Base-by-base conservation (phyloP, 2,113 vertebrate genomes). In the Panurus biarmicus region DNA sequence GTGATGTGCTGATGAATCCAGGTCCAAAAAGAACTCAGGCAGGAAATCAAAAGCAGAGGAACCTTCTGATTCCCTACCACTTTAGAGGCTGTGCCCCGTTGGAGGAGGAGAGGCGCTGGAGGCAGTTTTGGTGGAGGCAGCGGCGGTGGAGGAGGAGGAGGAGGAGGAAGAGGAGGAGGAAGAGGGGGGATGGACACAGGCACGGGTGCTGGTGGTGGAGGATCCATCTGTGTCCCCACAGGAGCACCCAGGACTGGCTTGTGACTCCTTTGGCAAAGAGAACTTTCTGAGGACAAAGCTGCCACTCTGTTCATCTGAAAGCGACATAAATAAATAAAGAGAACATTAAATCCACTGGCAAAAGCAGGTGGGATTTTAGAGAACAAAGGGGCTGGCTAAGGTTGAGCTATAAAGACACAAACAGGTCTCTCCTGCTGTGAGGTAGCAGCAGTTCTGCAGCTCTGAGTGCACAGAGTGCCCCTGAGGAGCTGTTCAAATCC, bases 41-140 rank as follows among this genome's bases (percentile, higher is more conserved):
- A 25, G 4, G 14, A 71, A 61, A 14, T 7, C 3, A 56, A 88
- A 85, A 47, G n/a, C 0, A 80, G 10, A 60, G 36, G 65, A 89
- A 75, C 11, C 8, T n/a, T 31, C 17, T 81, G 17, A 14, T 18
- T 77, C 80, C 96, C 69, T 97, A 98, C 98, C 98, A 96, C 96
- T 94, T 96, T 97, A 20, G 93, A 72, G 47, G 80, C 31, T 14
- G 60, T 64, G 61, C 78, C 60, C 67, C 74, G 95, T 60, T 85
- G 97, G 84, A 97, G 87, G 61, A 91, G 45, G 47, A 97, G 72
- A 38, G 97, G 93, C 26, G 95, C 96, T 77, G 71, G 96, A 14
- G 93, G 96, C 16, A 93, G 87, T 6, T 93, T 96, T 10, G 94
- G 97, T 33, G 97, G 97, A 0, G 91, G 91, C 56, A 94, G 94